Evolutionary conservation across 53 echinoderm and acorn worm genomes (phyloP).

Genomic region (Antedon mediterranea): DNA sequence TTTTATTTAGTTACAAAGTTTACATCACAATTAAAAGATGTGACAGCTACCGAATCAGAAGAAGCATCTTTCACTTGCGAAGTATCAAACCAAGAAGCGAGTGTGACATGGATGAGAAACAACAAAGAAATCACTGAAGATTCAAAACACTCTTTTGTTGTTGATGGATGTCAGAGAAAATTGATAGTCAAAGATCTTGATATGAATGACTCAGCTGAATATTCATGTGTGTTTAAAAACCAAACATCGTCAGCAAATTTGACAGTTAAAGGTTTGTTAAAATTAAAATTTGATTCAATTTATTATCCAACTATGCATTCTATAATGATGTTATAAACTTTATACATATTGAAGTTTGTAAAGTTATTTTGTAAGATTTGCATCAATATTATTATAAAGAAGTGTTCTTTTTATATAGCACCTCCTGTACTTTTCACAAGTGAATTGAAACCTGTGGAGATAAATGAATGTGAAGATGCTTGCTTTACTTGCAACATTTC

Average conservation of each 20-base stretch:
- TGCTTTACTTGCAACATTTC: constrained; percentile 43
- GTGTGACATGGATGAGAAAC: constrained; percentile 59
- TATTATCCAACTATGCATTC: no score
- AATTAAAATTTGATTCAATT: no score
- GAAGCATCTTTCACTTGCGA: constrained; percentile 9
- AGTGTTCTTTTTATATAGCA: no score
- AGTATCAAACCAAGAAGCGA: constrained; percentile 16
- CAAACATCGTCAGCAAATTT: neutral
- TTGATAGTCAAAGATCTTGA: constrained; percentile 50
- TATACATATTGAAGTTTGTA: no score
- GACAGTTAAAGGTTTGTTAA: neutral
- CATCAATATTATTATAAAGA: no score
- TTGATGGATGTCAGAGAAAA: constrained; percentile 25
- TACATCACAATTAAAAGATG: neutral
- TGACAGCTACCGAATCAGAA: constrained; percentile 6
- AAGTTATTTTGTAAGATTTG: no score
- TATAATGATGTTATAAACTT: no score
- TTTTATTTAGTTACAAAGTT: neutral
- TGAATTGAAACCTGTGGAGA: neutral
- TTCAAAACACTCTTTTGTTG: constrained; percentile 31
- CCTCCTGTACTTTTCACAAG: neutral
- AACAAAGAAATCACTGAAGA: constrained; percentile 25
- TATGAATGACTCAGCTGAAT: constrained; percentile 47
- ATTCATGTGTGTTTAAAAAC: constrained; percentile 31
- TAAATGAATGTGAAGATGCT: constrained; percentile 11